Evolutionary conservation across 2,888 invertebrate genomes (phyloP).

Genomic region (Liopterus haemorrhoidalis): DNA sequence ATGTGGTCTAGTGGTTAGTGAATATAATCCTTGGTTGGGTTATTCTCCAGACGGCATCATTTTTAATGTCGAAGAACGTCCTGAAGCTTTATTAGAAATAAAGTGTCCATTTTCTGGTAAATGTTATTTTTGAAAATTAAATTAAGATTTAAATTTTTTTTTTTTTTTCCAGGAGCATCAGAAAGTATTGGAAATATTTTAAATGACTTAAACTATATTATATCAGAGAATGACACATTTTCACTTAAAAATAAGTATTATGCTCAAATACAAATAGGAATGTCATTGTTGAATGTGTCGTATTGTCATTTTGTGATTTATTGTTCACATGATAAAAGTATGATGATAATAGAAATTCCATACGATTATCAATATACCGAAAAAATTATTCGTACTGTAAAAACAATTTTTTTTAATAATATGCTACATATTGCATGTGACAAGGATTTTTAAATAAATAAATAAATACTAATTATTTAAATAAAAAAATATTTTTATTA

Average conservation of each 20-base stretch:
- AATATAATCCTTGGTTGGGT: conserved; percentile 5
- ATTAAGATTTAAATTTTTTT: background rate
- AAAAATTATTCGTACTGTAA: conserved; percentile 19
- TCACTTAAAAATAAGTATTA: conserved; percentile 22
- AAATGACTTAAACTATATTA: background rate
- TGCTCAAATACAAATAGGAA: conserved; percentile 25
- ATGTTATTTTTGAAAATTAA: conserved; percentile 6
- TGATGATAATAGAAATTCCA: conserved; percentile 17
- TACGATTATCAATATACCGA: conserved; percentile 20
- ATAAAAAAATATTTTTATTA: too few relatives aligned
- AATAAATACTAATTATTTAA: too few relatives aligned
- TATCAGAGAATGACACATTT: conserved; percentile 7
- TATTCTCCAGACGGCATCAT: conserved; percentile 13
- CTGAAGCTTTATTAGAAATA: conserved; percentile 8
- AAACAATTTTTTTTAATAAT: conserved; percentile 25
- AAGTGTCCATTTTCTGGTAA: conserved; percentile 7
- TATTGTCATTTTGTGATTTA: conserved; percentile 26
- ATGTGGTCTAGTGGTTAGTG: background rate
- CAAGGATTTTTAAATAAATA: too few relatives aligned
- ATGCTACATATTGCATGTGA: conserved; percentile 24
- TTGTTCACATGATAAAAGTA: conserved; percentile 14
- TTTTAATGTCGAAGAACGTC: background rate
- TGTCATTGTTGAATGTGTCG: conserved; percentile 25
- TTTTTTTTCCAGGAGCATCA: conserved; percentile 4
- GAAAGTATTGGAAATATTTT: background rate